These are phyloP conservation scores for Parnassius orleans DNA, from an alignment of 2,888 invertebrate species.

Conservation along the genomic window DNA sequence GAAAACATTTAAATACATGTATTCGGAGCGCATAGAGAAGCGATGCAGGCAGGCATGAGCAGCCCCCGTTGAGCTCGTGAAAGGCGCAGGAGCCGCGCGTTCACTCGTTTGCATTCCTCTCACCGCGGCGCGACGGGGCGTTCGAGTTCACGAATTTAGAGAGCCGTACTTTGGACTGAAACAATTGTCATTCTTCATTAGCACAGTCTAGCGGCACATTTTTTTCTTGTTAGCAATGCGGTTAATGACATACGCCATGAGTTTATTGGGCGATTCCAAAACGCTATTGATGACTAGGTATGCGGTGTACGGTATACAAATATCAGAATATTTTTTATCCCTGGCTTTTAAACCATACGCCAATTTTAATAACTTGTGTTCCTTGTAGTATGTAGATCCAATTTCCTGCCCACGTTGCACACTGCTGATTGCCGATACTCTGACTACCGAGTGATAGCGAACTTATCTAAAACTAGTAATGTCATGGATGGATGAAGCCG, in stretches of 20 bases:
- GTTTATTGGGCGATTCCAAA: slow-evolving; percentile 15
- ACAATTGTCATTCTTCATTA: slow-evolving; percentile 68
- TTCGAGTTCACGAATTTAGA: slow-evolving; percentile 53
- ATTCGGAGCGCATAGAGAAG: slow-evolving; percentile 20
- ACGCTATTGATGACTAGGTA: background rate
- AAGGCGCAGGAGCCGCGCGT: slow-evolving; percentile 38
- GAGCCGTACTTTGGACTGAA: slow-evolving; percentile 45
- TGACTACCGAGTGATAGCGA: too few species aligned
- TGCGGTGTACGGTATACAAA: too few species aligned
- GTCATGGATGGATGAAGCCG: too few species aligned
- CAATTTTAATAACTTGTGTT: too few species aligned
- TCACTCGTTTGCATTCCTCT: slow-evolving; percentile 68
- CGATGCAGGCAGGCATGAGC: slow-evolving; percentile 7
- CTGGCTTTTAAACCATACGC: too few species aligned
- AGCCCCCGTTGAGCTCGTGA: slow-evolving; percentile 43
- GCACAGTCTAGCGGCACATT: slow-evolving; percentile 56
- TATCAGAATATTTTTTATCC: too few species aligned
- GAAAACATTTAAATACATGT: slow-evolving; percentile 14
- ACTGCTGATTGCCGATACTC: too few species aligned
- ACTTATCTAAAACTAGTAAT: too few species aligned
- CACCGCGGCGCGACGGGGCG: slow-evolving; percentile 37
- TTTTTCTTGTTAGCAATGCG: slow-evolving; percentile 35
- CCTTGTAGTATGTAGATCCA: too few species aligned
- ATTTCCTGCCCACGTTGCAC: too few species aligned
- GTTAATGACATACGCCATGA: slow-evolving; percentile 34